phyloP scores from a whole-genome alignment of 1,140 invertebrate genomes.

The Drosophila kikkawai region DNA sequence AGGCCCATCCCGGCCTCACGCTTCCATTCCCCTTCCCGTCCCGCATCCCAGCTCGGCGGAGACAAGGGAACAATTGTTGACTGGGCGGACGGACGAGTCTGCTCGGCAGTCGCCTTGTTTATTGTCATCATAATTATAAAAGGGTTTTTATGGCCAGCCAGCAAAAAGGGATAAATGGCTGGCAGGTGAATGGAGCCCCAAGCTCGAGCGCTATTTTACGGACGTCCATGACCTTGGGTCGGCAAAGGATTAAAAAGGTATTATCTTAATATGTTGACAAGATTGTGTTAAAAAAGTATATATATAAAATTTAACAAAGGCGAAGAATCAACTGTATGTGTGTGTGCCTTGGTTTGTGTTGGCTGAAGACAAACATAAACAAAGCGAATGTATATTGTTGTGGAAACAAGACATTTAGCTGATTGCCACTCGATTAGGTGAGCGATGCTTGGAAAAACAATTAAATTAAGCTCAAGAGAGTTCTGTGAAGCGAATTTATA shows the following conservation, averaged over 20 bases:
- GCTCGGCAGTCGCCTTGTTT: constrained; percentile 60
- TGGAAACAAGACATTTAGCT: constrained; percentile 46
- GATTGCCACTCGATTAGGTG: constrained; percentile 48
- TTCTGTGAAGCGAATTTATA: background rate
- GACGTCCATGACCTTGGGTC: constrained; percentile 69
- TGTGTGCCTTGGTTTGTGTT: constrained; percentile 1
- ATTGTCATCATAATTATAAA: constrained; percentile 83
- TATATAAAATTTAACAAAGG: constrained; percentile 12
- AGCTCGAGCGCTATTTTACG: constrained; percentile 36
- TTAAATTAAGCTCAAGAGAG: constrained; percentile 33
- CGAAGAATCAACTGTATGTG: constrained; percentile 5
- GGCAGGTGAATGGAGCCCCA: constrained; percentile 55
- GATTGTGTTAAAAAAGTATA: constrained; percentile 60
- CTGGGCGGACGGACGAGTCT: constrained; percentile 19
- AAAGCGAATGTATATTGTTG: constrained; percentile 39
- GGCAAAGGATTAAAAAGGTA: constrained; percentile 80
- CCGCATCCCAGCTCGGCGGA: constrained; percentile 33
- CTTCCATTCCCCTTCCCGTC: background rate
- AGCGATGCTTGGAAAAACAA: constrained; percentile 34
- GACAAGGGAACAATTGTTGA: constrained; percentile 48
- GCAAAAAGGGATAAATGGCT: constrained; percentile 69
- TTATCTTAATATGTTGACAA: constrained; percentile 84
- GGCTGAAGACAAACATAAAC: constrained; percentile 34
- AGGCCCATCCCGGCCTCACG: background rate
- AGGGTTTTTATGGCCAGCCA: constrained; percentile 72